Evolutionary conservation across 2,888 invertebrate genomes (phyloP).

Genomic region (Melanotus villosus): DNA sequence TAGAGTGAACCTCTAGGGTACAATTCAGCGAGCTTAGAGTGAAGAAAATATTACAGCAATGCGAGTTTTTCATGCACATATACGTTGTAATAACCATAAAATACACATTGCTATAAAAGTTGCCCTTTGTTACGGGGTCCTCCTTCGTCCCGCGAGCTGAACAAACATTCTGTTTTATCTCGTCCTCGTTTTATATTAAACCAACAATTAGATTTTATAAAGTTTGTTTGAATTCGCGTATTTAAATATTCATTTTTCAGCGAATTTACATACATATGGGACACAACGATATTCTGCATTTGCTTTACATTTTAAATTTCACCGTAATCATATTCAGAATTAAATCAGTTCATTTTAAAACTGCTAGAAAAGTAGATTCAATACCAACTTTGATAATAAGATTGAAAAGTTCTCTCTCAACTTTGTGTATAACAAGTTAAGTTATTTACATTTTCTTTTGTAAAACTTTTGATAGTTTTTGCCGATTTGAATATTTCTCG

Average conservation of each 20-base stretch:
- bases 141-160: constrained; percentile 44
- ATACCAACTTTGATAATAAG: constrained; percentile 65
- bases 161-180: constrained; percentile 61
- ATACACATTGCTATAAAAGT: constrained; percentile 64
- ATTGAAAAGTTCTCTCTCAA: constrained; percentile 62
- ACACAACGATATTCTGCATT: constrained; percentile 67
- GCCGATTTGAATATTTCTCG: constrained; percentile 40
- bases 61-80: constrained; percentile 64
- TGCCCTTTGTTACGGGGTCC: constrained; percentile 60
- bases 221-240: constrained; percentile 67
- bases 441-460: constrained; percentile 50
- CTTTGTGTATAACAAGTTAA: constrained; percentile 48
- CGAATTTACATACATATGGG: constrained; percentile 69
- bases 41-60: constrained; percentile 64
- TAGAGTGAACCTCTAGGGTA: constrained; percentile 59
- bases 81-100: constrained; percentile 66
- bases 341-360: constrained; percentile 68
- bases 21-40: constrained; percentile 61
- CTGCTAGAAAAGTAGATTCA: constrained; percentile 62
- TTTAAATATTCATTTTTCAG: constrained; percentile 69
- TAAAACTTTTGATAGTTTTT: constrained; percentile 45
- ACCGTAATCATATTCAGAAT: constrained; percentile 69
- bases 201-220: constrained; percentile 66
- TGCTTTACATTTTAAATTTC: constrained; percentile 70
- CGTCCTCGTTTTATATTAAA: constrained; percentile 65